Conservation (phyloP, 1,140 invertebrate species). For the Magallana ariakensis region DNA sequence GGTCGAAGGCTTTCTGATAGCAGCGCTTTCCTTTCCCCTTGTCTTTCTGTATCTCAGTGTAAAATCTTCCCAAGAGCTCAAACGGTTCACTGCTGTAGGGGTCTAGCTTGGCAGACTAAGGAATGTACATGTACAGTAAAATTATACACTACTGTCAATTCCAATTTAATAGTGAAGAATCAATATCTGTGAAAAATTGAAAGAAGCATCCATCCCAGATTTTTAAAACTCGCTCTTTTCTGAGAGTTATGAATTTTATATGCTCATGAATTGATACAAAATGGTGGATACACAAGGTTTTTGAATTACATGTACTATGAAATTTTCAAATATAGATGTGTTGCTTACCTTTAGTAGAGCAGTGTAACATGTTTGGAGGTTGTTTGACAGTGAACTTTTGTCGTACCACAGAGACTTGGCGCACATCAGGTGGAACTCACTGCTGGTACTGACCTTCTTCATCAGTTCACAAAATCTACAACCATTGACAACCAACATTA, state of each 20-base stretch:
- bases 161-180: too few species aligned
- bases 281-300: too few species aligned
- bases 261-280: too few species aligned
- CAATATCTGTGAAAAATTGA: too few species aligned
- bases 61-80: slow-evolving; percentile 88
- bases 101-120: slow-evolving; percentile 87
- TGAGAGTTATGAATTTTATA: too few species aligned
- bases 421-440: neutral
- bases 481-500: neutral
- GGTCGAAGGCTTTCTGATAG: slow-evolving; percentile 89
- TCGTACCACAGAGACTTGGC: slow-evolving; percentile 17
- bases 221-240: too few species aligned
- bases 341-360: slow-evolving; percentile 49
- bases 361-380: slow-evolving; percentile 31
- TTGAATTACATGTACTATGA: too few species aligned
- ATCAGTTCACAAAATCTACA: slow-evolving; percentile 15
- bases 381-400: neutral
- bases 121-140: neutral
- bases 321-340: too few species aligned
- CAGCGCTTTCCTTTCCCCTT: slow-evolving; percentile 83
- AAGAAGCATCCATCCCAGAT: too few species aligned
- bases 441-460: neutral
- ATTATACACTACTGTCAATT: too few species aligned
- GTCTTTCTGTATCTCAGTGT: slow-evolving; percentile 80
- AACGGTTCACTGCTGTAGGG: slow-evolving; percentile 87